phyloP scores from a whole-genome alignment of 2,888 invertebrate species.

The Mythimna albipuncta region DNA sequence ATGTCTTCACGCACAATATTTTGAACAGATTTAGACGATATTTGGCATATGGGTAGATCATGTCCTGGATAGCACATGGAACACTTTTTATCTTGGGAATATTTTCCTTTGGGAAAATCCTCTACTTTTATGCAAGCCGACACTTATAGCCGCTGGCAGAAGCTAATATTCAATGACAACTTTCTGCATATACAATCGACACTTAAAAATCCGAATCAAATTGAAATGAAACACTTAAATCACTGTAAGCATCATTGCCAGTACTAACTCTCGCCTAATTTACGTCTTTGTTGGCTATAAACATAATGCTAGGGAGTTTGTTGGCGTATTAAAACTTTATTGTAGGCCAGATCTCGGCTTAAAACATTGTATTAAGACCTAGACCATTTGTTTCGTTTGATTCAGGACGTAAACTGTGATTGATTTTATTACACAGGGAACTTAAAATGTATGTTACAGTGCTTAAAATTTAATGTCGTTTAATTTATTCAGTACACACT shows the following conservation, averaged over 20 bases:
- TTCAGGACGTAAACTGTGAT: slow-evolving; percentile 16
- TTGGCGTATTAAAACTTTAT: slow-evolving; percentile 63
- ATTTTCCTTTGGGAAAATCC: too few relatives aligned
- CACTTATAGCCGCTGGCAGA: too few relatives aligned
- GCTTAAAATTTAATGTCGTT: slow-evolving; percentile 10
- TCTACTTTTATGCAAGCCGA: too few relatives aligned
- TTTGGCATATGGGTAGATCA: too few relatives aligned
- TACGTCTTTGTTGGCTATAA: slow-evolving; percentile 55
- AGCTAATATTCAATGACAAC: too few relatives aligned
- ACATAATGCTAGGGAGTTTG: slow-evolving; percentile 58
- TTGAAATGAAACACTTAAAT: slow-evolving; percentile 26
- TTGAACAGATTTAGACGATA: too few relatives aligned
- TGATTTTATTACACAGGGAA: slow-evolving; percentile 36
- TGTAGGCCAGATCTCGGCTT: slow-evolving; percentile 44
- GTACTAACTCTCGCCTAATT: slow-evolving; percentile 51
- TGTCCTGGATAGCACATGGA: too few relatives aligned
- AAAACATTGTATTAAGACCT: slow-evolving; percentile 52
- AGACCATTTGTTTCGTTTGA: slow-evolving; percentile 39
- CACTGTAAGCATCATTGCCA: slow-evolving; percentile 22
- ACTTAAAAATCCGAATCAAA: neutral
- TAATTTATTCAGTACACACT: neutral
- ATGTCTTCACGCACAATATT: too few relatives aligned
- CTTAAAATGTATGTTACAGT: neutral
- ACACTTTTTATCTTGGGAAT: too few relatives aligned
- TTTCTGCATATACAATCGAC: neutral